phyloP scores from a whole-genome alignment of 2,113 vertebrate species.

The Zosterops japonicus region DNA sequence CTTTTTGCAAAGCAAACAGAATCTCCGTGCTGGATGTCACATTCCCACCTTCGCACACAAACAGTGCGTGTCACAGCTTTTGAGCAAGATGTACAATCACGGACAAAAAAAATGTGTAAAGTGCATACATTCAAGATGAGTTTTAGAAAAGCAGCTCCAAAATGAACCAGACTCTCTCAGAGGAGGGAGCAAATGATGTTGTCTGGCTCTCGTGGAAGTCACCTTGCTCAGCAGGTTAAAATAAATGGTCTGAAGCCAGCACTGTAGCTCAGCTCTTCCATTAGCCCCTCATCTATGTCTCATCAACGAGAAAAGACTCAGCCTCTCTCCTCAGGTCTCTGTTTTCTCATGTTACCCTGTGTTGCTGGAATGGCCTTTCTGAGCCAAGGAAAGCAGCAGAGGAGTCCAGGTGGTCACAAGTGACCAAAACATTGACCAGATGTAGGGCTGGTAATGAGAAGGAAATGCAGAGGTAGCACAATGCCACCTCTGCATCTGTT shows the following conservation, averaged over 20 bases:
- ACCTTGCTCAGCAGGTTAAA: background rate
- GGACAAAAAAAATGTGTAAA: background rate
- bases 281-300: background rate
- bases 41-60: background rate
- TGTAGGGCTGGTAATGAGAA: background rate
- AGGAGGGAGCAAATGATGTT: background rate
- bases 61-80: background rate
- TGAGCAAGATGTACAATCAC: background rate
- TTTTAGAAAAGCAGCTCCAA: background rate
- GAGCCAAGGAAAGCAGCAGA: background rate
- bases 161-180: background rate
- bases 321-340: background rate
- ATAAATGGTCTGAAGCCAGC: background rate
- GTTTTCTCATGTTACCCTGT: background rate
- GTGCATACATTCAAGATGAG: background rate
- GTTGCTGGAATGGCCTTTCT: background rate
- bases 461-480: background rate
- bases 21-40: background rate
- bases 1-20: background rate
- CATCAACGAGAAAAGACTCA: background rate
- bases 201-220: rapidly evolving
- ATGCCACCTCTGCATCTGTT: background rate
- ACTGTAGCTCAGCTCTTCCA: background rate
- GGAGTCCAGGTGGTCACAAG: background rate
- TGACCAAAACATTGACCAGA: background rate